Evolutionary conservation across 2,888 invertebrate genomes (phyloP).

Genomic region (Sinotaia quadrata): DNA sequence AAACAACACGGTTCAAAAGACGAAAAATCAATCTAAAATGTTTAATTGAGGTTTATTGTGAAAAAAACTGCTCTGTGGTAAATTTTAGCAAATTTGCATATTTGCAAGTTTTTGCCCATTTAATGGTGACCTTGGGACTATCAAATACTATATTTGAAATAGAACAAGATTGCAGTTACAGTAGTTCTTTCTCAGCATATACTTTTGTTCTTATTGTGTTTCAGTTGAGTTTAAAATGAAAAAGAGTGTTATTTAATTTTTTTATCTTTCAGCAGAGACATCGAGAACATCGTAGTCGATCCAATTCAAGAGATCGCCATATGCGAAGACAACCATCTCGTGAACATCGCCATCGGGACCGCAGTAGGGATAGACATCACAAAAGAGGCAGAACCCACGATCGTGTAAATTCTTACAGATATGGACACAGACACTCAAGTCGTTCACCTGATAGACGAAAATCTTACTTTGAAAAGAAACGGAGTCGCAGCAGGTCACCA

Average conservation of each 20-base stretch:
- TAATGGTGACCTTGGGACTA: no score
- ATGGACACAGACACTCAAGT: conserved; percentile 33
- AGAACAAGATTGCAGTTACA: no score
- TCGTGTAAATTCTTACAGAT: conserved; percentile 26
- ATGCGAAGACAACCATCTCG: conserved; percentile 21
- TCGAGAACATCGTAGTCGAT: conserved; percentile 31
- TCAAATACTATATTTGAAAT: no score
- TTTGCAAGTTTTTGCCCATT: no score
- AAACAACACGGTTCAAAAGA: no score
- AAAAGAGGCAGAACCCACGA: conserved; percentile 16
- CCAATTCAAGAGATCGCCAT: conserved; percentile 43
- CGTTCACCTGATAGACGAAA: conserved; percentile 35
- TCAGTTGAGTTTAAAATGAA: background rate
- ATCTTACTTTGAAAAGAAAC: conserved; percentile 22
- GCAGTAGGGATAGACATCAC: conserved; percentile 26
- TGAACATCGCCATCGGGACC: conserved; percentile 37
- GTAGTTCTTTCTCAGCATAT: no score
- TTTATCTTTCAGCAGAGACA: background rate
- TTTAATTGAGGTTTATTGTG: no score
- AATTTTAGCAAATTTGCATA: no score
- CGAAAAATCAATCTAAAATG: no score
- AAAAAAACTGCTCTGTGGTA: no score
- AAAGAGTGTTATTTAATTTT: background rate
- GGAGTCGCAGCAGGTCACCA: conserved; percentile 11
- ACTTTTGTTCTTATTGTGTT: no score